Evolutionary conservation across 1,140 invertebrate species (phyloP), one percentile per base, ranked within the genome.

Genomic region (Drosophila subpulchrella): DNA sequence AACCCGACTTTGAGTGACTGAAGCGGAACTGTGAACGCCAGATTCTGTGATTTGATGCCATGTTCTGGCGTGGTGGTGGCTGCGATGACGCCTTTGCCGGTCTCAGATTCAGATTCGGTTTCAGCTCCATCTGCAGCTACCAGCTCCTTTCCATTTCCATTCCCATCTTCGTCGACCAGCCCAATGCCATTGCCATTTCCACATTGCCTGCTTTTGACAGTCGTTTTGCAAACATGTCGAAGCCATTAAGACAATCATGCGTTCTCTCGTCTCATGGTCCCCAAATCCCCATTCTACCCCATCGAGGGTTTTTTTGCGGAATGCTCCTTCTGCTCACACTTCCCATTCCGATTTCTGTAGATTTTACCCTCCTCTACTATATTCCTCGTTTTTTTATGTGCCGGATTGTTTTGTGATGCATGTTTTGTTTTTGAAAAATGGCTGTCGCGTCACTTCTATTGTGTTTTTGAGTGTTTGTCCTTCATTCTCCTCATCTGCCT

Each of bases 141-240:
- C n/a, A 32, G 36, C 15, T 42, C 20, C 36, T 32, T 27, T 13
- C 39, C 39, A 34, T 57, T 51, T 38, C 60, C 60, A 44, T 65
- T 53, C 54, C 32, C 38, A 68, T 68, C 58, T 57, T 30, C 20
- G 36, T 32, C 42, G 46, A 12, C n/a, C 54, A 36, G 34, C 13
- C 73, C 60, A 75, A 32, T 75, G 60, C 73, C 73, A 75, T 6
- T 57, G 67, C 67, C 67, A 71, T 65, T 15, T n/a, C 47, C 47
- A 30, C 81, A 70, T 61, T 77, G 79, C 60, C 84, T 89, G 84
- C 80, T 77, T 80, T 89, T 89, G 84, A 89, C 84, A 89, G 84
- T 89, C 84, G 84, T 89, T 89, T 89, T 89, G 84, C 84, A 89
- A 89, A 89, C 84, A 89, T 89, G 84, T 89, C 84, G 84, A 89